phyloP scores from a whole-genome alignment of 2,888 invertebrate species.

The Athetis lepigone region DNA sequence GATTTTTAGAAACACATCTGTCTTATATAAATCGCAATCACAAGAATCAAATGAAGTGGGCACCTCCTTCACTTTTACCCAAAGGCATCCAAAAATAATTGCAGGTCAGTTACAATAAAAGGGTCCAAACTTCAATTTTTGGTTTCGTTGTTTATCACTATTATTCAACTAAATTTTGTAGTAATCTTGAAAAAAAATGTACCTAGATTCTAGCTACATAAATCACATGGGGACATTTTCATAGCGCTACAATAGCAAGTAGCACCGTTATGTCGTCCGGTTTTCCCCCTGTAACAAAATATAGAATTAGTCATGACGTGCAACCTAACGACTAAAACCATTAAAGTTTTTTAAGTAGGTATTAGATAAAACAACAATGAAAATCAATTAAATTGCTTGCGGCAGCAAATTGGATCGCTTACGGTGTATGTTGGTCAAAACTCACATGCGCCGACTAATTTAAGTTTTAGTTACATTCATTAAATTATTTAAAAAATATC shows the following conservation, averaged over 20 bases:
- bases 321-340: neutral
- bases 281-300: constrained; percentile 95
- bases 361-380: constrained; percentile 1
- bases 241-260: constrained; percentile 97
- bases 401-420: too few species aligned
- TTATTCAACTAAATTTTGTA: constrained; percentile 77
- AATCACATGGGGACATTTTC: constrained; percentile 86
- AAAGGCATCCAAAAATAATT: constrained; percentile 47
- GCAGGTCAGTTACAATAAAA: constrained; percentile 52
- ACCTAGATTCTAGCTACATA: constrained; percentile 77
- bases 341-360: neutral
- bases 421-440: neutral
- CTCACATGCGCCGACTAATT: neutral
- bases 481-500: too few species aligned
- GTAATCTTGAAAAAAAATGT: constrained; percentile 74
- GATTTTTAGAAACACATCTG: constrained; percentile 44
- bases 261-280: constrained; percentile 99
- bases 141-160: constrained; percentile 83
- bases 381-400: neutral
- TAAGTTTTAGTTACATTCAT: too few species aligned
- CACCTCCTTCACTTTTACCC: constrained; percentile 61
- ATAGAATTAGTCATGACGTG: constrained; percentile 54
- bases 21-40: constrained; percentile 38
- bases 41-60: constrained; percentile 43
- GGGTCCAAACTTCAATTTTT: constrained; percentile 67